Base-by-base conservation (phyloP, 2,797 vertebrate genomes). In the Amazonetta brasiliensis region DNA sequence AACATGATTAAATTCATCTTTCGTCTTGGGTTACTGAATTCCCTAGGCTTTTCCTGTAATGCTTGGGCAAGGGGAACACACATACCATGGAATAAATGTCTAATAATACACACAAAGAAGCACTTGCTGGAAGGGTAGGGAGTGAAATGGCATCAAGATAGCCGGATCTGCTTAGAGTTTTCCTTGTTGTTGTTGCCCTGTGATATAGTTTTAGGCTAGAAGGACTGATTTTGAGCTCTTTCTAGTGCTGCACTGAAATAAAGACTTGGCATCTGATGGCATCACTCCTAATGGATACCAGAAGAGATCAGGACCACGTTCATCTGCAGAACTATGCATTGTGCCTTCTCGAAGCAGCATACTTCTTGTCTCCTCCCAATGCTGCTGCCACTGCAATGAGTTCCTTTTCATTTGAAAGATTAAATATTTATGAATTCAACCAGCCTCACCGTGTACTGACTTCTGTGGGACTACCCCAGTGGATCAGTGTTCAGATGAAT, bases 1-100 rank as follows among this genome's bases (percentile, higher is more conserved):
- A 95, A 78, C 4, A 1, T 77, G 56, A 74, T 92, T 95, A 90
- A 93, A 93, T 87, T 91, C 39, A 72, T 89, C 69, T 83, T 82
- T 54, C 58, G 31, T 31, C 64, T 71, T 25, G 54, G 19, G 54
- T 95, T 90, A 69, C 77, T 80, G 78, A 94, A 87, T 92, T 94
- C 74, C 80, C 75, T 82, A 58, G 60, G 9, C 44, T 79, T 37
- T 82, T 22, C 2, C 3, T 64, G 22, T 79, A 72, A 43, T 50
- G 64, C 67, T 84, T 56, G 71, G 85, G 82, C 86, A 84, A 59
- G 84, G 89, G 50, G 72, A 93, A 50, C 68, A 41, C 43, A 74
- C 63, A 59, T 72, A 72, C 48, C 76, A 17, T 62, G 31, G 89
- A 94, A 94, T 78, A 86, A 63, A 87, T 89, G 54, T 37, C 62